Conservation (phyloP, 2,888 invertebrate species). For the Tricholauxania praeusta region DNA sequence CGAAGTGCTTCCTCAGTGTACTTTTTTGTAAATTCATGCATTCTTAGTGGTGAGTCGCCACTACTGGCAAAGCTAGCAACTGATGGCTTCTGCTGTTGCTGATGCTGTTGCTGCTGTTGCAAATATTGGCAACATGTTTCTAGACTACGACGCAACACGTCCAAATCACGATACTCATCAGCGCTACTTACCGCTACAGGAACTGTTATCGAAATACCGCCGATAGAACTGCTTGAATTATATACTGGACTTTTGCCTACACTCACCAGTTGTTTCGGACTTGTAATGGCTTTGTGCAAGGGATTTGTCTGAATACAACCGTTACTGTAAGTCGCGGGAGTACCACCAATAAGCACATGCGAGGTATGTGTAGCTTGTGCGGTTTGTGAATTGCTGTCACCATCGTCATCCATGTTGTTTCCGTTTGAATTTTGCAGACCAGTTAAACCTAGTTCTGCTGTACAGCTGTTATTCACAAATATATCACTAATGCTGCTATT, state of each 20-base stretch:
- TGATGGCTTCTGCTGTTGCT: conserved; percentile 50
- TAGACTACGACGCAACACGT: conserved; percentile 58
- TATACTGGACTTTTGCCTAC: conserved; percentile 53
- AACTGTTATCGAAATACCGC: conserved; percentile 60
- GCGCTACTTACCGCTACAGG: conserved; percentile 53
- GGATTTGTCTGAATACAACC: conserved; percentile 60
- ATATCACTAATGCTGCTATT: conserved; percentile 67
- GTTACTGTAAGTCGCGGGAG: conserved; percentile 56
- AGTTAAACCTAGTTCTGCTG: conserved; percentile 45
- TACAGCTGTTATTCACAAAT: conserved; percentile 64
- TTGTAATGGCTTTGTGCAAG: conserved; percentile 52
- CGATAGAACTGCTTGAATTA: conserved; percentile 61
- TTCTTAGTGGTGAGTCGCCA: conserved; percentile 44
- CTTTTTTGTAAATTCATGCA: conserved; percentile 54
- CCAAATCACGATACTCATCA: conserved; percentile 57
- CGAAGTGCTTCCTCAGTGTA: conserved; percentile 57
- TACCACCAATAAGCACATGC: conserved; percentile 42
- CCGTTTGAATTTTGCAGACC: neutral
- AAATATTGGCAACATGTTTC: conserved; percentile 66
- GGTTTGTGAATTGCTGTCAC: neutral
- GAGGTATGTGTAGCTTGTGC: conserved; percentile 36
- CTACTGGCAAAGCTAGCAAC: conserved; percentile 48
- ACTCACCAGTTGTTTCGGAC: conserved; percentile 51
- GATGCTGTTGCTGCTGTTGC: conserved; percentile 50
- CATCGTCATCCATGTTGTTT: neutral